phyloP scores from a whole-genome alignment of 2,797 vertebrate genomes.

The Myotis daubentonii region DNA sequence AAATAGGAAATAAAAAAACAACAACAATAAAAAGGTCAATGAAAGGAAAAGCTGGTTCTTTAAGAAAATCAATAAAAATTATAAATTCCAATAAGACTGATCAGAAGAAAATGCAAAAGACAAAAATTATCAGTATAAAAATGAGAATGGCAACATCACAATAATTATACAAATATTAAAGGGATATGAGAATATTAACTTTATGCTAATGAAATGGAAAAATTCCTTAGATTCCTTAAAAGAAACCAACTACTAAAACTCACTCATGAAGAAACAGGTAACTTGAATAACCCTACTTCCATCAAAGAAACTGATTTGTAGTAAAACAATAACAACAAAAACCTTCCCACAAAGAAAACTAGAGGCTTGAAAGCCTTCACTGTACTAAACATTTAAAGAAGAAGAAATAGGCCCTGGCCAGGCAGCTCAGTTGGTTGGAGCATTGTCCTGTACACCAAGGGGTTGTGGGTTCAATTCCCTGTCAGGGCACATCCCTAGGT shows the following conservation, averaged over 20 bases:
- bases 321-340: background rate
- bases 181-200: background rate
- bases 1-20: background rate
- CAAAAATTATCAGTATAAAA: background rate
- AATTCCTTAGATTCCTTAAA: background rate
- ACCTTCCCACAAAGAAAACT: background rate
- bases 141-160: background rate
- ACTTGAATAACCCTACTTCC: background rate
- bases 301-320: background rate
- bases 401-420: background rate
- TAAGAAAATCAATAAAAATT: background rate
- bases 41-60: background rate
- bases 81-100: background rate
- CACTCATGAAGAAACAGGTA: background rate
- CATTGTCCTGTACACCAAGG: background rate
- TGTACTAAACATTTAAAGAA: background rate
- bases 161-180: background rate
- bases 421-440: background rate
- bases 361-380: background rate
- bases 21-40: background rate
- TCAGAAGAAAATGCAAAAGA: background rate
- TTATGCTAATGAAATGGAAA: background rate
- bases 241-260: conserved; percentile 26
- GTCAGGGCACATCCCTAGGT: background rate
- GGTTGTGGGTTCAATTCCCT: background rate